Conservation (phyloP, 2,113 vertebrate genomes). For the Colaptes auratus region DNA sequence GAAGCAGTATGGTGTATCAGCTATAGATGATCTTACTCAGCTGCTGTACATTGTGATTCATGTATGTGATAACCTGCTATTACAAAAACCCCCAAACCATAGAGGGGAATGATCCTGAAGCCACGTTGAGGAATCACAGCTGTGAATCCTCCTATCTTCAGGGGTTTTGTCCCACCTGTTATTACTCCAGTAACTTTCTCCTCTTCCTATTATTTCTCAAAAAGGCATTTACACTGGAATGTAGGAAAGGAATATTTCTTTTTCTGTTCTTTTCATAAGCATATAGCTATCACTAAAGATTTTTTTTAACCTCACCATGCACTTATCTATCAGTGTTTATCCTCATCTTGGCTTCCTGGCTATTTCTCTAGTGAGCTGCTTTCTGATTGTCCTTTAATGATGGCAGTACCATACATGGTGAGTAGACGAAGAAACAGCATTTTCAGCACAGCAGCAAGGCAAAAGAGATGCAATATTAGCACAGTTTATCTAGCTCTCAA, state of each 20-base stretch:
- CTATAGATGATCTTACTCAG: background rate
- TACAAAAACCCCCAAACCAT: background rate
- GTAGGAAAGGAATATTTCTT: background rate
- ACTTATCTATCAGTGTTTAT: background rate
- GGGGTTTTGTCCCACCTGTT: background rate
- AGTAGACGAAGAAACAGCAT: background rate
- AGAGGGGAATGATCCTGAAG: background rate
- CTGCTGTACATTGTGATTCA: background rate
- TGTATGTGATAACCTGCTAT: background rate
- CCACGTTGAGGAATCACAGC: background rate
- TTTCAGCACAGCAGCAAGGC: background rate
- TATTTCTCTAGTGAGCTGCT: background rate
- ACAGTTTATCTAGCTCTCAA: background rate
- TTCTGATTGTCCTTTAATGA: background rate
- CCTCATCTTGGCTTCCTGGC: background rate
- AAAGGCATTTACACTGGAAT: background rate
- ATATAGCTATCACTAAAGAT: background rate
- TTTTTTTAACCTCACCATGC: background rate
- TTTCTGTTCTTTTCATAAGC: background rate
- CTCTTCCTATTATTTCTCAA: background rate
- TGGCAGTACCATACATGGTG: background rate
- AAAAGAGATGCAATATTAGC: background rate
- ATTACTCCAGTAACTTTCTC: fast-evolving
- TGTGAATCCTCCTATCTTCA: background rate
- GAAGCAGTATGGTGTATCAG: fast-evolving